A percentile compares a stretch with the other conserved stretches of the same genome.
Conservation (phyloP, 2,797 vertebrate species). For the Valencia hispanica region DNA sequence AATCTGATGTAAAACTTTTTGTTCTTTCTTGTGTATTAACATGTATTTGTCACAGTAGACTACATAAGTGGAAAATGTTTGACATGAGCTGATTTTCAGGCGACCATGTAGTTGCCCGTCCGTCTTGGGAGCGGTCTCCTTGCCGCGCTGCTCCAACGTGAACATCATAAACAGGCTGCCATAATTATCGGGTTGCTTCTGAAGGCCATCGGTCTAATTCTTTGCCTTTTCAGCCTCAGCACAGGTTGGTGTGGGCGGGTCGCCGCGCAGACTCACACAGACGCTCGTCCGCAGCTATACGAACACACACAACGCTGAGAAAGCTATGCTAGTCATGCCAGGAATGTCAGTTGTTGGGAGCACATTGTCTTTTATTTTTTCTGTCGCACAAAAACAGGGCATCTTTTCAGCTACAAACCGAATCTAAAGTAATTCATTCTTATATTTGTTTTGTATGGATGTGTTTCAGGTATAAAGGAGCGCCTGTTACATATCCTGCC, state of each 20-base stretch:
- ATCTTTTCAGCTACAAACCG: constrained; percentile 16
- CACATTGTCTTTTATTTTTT: constrained; percentile 33
- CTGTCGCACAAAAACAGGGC: constrained; percentile 5
- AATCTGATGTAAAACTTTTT: not conserved
- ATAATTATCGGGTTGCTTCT: constrained; percentile 60
- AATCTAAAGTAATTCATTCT: not conserved
- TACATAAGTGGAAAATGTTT: not conserved
- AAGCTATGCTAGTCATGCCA: constrained; percentile 72
- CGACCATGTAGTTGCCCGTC: not conserved
- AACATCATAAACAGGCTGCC: constrained; percentile 48
- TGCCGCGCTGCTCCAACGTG: constrained; percentile 32
- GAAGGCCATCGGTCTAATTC: constrained; percentile 54
- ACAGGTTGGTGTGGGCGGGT: constrained; percentile 52
- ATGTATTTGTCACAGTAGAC: not conserved
- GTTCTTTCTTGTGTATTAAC: not conserved
- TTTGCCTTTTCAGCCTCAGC: constrained; percentile 52
- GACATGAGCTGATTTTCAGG: not conserved
- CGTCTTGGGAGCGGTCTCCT: constrained; percentile 33
- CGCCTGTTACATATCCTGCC: too few relatives aligned
- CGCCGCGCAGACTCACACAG: constrained; percentile 21
- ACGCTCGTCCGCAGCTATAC: constrained; percentile 12
- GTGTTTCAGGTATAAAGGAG: not conserved
- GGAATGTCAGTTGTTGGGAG: constrained; percentile 64
- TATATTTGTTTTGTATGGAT: not conserved
- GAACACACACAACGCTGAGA: constrained; percentile 32